Base-by-base conservation (phyloP, 2,888 invertebrate species). In the Minunthozetes semirufus region DNA sequence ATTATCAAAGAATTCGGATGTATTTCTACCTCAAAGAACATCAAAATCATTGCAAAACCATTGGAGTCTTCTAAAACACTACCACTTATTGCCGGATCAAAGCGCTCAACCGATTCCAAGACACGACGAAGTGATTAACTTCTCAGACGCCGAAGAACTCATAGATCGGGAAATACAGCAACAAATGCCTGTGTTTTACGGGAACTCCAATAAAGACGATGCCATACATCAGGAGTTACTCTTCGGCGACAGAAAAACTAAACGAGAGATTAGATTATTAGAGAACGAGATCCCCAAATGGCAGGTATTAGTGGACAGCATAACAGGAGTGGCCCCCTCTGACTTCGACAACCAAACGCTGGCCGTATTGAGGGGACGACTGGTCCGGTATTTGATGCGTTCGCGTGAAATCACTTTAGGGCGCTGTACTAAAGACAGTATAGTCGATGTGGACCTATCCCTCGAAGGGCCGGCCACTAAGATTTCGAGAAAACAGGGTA, bases 371-470 rank as follows among this genome's bases (percentile, higher is more conserved):
- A 74, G 94, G 38, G 97, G 97, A 0, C 87, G 94, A 73, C 88
- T 94, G 79, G 96, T 97, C 15, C 87, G 96, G 53, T 97, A 94
- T 83, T 87, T 96, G 72, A 96, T 97, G 94, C 86, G 94, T 77
- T 94, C 94, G 17, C 87, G 91, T 81, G 95, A 96, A 89, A 95
- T 97, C 72, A 94, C 94, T 0, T 89, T 98, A 59, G 97, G 97
- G 0, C 87, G 97, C 76, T 89, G 90, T 78, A 92, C 94, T 0
- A 90, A 91, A 80, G 94, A 94, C 81, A 89, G 91, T 80, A 87
- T 87, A 71, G 94, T 98, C 50, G 97, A 98, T 84, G 94, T 97
- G 33, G 95, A 98, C 84, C 85, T 98, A 70, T 89, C 90, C 0
- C 85, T 96, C 61, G 97, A 98, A 84, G 97, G 97, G 0, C 95